phyloP scores from a whole-genome alignment of 2,888 invertebrate genomes.

The Sialis fuliginosa region DNA sequence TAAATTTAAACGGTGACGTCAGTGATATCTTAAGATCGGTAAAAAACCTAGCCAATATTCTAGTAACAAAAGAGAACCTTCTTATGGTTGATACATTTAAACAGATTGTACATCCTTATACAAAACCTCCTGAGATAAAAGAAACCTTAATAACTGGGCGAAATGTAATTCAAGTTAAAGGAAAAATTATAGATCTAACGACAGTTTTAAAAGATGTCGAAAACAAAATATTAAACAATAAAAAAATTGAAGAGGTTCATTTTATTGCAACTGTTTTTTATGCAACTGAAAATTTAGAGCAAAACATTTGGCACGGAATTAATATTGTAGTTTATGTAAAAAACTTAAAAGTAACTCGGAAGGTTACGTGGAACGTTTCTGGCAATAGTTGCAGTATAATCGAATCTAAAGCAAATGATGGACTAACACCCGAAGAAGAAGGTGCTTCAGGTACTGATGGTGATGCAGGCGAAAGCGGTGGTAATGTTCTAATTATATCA shows the following conservation, averaged over 20 bases:
- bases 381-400: constrained; percentile 10
- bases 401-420: constrained; percentile 6
- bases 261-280: constrained; percentile 10
- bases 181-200: constrained; percentile 11
- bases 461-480: constrained; percentile 15
- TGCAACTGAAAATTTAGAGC: constrained; percentile 9
- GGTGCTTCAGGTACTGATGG: constrained; percentile 12
- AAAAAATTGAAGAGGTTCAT: constrained; percentile 12
- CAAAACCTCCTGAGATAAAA: neutral
- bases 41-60: neutral
- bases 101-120: neutral
- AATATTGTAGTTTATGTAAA: constrained; percentile 11
- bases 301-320: constrained; percentile 11
- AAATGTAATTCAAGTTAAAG: constrained; percentile 10
- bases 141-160: constrained; percentile 7
- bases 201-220: constrained; percentile 8
- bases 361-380: constrained; percentile 13
- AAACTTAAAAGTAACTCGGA: constrained; percentile 10
- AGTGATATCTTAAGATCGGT: too few relatives aligned
- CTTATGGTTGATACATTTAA: neutral
- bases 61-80: neutral
- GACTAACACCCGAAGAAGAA: constrained; percentile 8
- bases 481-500: constrained; percentile 13
- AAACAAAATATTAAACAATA: neutral
- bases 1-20: too few relatives aligned